These are phyloP conservation scores for Sphenopsis melanotis DNA, from an alignment of 2,797 vertebrate genomes.

Conservation along the genomic window DNA sequence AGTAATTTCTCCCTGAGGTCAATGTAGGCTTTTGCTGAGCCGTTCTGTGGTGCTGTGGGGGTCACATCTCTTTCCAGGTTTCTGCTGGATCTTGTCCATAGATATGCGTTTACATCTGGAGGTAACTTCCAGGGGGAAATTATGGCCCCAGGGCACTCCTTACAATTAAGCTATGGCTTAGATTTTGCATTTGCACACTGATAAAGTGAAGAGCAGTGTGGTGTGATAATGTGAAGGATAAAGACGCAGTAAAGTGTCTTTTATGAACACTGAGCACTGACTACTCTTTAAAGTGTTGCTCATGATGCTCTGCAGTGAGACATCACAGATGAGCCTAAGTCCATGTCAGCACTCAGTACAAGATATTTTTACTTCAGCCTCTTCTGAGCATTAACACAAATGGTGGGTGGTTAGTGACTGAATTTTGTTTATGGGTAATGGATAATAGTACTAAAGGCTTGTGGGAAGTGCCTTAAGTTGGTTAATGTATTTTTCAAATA, in stretches of 20 bases:
- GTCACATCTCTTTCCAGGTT: neutral
- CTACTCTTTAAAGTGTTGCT: neutral
- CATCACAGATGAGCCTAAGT: neutral
- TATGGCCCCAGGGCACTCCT: neutral
- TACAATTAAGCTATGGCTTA: neutral
- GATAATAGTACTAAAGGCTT: neutral
- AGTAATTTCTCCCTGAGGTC: neutral
- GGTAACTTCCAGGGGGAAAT: neutral
- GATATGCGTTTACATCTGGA: neutral
- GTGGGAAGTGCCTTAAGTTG: neutral
- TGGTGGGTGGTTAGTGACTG: neutral
- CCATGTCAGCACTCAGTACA: neutral
- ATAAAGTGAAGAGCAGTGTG: neutral
- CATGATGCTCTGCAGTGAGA: neutral
- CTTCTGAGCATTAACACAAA: neutral
- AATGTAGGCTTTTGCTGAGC: neutral
- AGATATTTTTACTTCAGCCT: neutral
- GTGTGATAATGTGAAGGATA: neutral
- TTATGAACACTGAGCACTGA: neutral
- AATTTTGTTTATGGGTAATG: neutral
- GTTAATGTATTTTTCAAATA: neutral
- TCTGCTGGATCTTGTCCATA: neutral
- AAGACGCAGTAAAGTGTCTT: neutral
- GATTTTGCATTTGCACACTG: neutral
- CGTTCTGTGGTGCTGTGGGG: neutral